A percentile compares a stretch with the other conserved stretches of the same genome.
These are phyloP conservation scores for Morinoia aosen DNA, from an alignment of 2,888 invertebrate genomes.

Conservation along the genomic window DNA sequence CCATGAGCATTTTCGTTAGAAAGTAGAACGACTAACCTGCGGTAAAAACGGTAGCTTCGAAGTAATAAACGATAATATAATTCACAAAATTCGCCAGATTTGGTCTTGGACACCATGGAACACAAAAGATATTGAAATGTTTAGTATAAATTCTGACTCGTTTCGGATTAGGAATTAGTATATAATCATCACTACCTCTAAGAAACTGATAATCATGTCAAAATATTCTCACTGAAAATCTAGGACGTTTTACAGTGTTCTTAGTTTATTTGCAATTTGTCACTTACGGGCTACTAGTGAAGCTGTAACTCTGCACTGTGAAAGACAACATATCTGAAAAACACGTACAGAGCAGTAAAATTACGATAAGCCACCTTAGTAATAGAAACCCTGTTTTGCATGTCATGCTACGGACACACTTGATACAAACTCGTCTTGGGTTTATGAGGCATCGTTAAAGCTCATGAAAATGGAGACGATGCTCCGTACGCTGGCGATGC, in stretches of 20 bases:
- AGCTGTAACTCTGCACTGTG: neutral
- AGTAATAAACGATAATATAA: too few species aligned
- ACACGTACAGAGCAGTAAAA: neutral
- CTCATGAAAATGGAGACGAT: neutral
- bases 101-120: neutral
- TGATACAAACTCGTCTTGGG: constrained; percentile 7
- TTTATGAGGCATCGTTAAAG: constrained; percentile 13
- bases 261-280: neutral
- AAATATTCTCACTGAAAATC: neutral
- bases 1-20: neutral
- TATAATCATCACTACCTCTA: neutral
- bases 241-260: neutral
- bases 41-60: too few species aligned
- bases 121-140: neutral
- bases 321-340: neutral
- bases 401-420: constrained; percentile 5
- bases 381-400: constrained; percentile 10
- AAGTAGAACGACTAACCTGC: neutral
- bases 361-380: constrained; percentile 28
- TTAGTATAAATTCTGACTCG: neutral
- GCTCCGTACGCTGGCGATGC: neutral
- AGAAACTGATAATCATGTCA: neutral
- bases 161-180: neutral
- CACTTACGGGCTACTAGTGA: neutral
- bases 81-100: too few species aligned